Evolutionary conservation across 1,140 invertebrate species (phyloP), one percentile per base, ranked within the genome.

Genomic region (Drosophila pectinifera): DNA sequence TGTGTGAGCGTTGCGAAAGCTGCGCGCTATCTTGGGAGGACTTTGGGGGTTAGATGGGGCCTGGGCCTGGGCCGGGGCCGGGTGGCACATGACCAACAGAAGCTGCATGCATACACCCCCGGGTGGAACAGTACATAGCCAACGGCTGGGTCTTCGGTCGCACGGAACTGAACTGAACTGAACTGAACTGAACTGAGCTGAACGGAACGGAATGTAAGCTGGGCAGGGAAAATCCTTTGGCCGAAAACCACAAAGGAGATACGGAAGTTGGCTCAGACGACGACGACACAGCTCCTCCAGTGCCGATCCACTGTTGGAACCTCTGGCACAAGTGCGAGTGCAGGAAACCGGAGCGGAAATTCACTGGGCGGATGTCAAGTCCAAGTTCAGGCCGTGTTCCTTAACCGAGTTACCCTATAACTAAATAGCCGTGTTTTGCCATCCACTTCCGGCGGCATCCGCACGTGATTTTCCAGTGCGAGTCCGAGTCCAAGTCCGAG

Each of bases 41-140:
- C 74, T 73, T 62, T 38, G 61, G 55, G 51, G 73, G 31, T 4
- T 16, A 13, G 24, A 31, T 16, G 24, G 51, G 16, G 24, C 28
- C 10, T 5, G 39, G 36, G 28, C 5, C 34, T 13, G 20, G 11
- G 16, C 11, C 39, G 54, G 55, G 42, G 18, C 42, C 41, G 65
- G 77, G 68, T 49, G 72, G 80, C 55, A 78, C 64, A 77, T 83
- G 80, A 78, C 90, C 80, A 90, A 81, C 90, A 91, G 90, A 85
- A 90, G 90, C 83, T 90, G 91, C 73, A 86, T 81, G 78, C 67
- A 84, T 91, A 91, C 91, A 89, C 91, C 91, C 88, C 88, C 91
- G 85, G 91, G 91, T 92, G 80, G 85, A 91, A 83, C 72, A 91
- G 85, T 91, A 86, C 76, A 92, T 92, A 92, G 91, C 91, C 91